phyloP scores from a whole-genome alignment of 2,113 vertebrate genomes.

The Oryzias curvinotus region DNA sequence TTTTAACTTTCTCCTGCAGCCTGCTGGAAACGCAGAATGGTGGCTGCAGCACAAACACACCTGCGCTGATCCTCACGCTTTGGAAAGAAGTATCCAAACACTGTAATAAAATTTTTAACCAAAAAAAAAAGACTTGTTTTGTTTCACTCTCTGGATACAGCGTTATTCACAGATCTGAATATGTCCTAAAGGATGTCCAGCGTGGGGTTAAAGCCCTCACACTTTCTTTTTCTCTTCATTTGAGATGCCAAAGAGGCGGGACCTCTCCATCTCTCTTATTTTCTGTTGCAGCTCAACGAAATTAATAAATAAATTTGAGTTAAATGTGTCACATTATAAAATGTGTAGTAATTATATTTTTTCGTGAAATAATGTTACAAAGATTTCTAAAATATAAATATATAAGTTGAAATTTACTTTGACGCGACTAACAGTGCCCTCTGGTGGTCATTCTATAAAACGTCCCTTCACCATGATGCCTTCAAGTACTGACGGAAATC shows the following conservation, averaged over 20 bases:
- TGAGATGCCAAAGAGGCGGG: slow-evolving; percentile 22
- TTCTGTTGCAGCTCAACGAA: background rate
- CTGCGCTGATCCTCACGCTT: background rate
- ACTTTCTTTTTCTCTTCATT: background rate
- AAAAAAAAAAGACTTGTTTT: too few relatives aligned
- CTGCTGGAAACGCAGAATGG: slow-evolving; percentile 15
- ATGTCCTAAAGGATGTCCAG: background rate
- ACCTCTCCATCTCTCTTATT: background rate
- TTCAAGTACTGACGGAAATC: slow-evolving; percentile 10
- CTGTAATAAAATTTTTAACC: background rate
- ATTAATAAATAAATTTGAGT: too few relatives aligned
- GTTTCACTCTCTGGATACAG: too few relatives aligned
- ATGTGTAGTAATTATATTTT: too few relatives aligned
- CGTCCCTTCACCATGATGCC: background rate
- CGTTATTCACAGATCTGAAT: too few relatives aligned
- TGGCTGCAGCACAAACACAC: background rate
- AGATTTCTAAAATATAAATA: background rate
- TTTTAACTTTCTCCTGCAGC: slow-evolving; percentile 42
- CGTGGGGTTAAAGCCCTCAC: slow-evolving; percentile 3
- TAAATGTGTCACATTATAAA: too few relatives aligned
- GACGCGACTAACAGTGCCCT: slow-evolving; percentile 25
- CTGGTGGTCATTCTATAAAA: slow-evolving; percentile 31
- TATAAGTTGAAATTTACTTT: background rate
- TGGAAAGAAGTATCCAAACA: background rate
- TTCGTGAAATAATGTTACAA: too few relatives aligned